Percentiles rank a stretch among this genome's conserved stretches.
phyloP scores from a whole-genome alignment of 2,797 vertebrate species.

The Mus spretus region DNA sequence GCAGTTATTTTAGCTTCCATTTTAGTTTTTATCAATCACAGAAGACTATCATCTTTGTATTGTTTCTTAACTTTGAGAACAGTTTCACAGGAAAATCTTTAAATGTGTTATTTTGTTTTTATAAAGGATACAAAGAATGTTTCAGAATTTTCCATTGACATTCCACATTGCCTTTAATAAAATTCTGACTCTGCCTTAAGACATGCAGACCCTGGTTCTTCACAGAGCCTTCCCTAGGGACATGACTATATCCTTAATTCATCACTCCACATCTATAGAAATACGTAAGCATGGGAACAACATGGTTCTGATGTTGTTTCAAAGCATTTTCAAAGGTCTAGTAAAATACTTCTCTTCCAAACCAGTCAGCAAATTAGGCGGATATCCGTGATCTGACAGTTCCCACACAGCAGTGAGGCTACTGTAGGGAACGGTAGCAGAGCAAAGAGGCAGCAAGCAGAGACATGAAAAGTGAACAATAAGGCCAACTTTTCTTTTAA shows the following conservation, averaged over 20 bases:
- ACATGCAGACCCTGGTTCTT: not conserved
- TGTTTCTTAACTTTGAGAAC: constrained; percentile 59
- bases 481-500: not conserved
- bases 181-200: constrained; percentile 43
- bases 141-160: constrained; percentile 53
- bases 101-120: constrained; percentile 37
- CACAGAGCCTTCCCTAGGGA: not conserved
- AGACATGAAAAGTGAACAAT: not conserved
- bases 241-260: not conserved
- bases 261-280: not conserved
- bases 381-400: not conserved
- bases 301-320: not conserved
- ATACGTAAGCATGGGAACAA: not conserved
- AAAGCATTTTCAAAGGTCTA: constrained; percentile 18
- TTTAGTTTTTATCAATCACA: constrained; percentile 41
- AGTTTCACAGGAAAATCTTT: constrained; percentile 39
- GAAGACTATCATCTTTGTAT: constrained; percentile 41
- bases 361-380: not conserved
- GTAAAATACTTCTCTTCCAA: constrained; percentile 52
- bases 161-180: constrained; percentile 36
- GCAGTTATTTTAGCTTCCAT: not conserved
- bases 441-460: not conserved
- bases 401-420: not conserved
- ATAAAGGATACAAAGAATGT: not conserved
- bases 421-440: not conserved